Base-by-base conservation (phyloP, 2,797 vertebrate genomes). In the Malacoraja senta region DNA sequence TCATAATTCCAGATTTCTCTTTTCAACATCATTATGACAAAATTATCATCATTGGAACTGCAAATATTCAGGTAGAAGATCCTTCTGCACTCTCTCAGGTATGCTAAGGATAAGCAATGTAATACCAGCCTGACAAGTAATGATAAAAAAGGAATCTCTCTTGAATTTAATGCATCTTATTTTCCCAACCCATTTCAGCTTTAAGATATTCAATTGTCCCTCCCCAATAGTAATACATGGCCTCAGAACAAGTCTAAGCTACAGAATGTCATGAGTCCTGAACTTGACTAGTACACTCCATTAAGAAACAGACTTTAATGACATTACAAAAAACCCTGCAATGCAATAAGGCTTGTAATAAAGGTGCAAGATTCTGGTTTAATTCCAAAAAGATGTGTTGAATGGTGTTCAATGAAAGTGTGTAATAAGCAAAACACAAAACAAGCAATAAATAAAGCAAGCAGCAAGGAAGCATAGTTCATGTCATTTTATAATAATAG, bases 401-500 rank as follows among this genome's bases (percentile, higher is more conserved):
- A 88, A 88, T 68, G 63, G 61, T 88, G 61, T 88, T 68, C 21
- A 53, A 53, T n/a, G 61, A 88, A 32, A 35, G n/a, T 68, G n/a
- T 9, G 63, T 35, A 65, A 35, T 44, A 65, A 68, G n/a, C n/a
- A 88, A 65, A 88, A 88, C 65, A n/a, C 29, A 63, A 68, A 61
- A 65, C 32, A 19, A 17, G 29, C 58, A 86, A 65, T 63, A 29
- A 29, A 65, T 63, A 86, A 86, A 86, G 58, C 83, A 88, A 68
- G n/a, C 84, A 35, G 29, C 58, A 61, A n/a, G n/a, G 4, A 63
- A 10, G 65, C 15, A 10, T 84, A 68, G 32, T 88, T 65, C 63
- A 68, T 88, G 32, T 88, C 63, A 88, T 88, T 68, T 35, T 35
- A 84, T 61, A 71, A 91, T 96, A 95, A 96, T 96, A 97, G 97